These are phyloP conservation scores for Agonopterix arenella DNA, from an alignment of 2,888 invertebrate genomes.

Conservation along the genomic window DNA sequence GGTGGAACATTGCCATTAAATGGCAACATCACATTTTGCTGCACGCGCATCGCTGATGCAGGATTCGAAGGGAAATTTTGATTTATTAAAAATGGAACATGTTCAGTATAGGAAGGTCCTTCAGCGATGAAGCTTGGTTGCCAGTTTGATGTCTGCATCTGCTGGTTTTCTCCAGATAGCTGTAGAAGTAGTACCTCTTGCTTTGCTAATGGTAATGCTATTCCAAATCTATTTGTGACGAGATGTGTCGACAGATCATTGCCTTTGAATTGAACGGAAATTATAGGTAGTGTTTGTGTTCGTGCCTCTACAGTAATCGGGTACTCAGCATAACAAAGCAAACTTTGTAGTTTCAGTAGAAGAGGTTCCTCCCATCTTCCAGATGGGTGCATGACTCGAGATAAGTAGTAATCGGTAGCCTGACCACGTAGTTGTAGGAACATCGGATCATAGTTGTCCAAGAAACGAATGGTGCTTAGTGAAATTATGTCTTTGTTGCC, in stretches of 20 bases:
- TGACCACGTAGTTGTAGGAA: constrained; percentile 72
- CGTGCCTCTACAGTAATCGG: constrained; percentile 49
- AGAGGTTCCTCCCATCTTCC: constrained; percentile 74
- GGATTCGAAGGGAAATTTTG: constrained; percentile 65
- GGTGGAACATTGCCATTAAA: constrained; percentile 47
- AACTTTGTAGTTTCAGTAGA: constrained; percentile 51
- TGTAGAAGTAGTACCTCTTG: constrained; percentile 60
- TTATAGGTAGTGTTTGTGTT: constrained; percentile 52
- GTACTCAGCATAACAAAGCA: constrained; percentile 62
- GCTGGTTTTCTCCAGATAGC: constrained; percentile 35
- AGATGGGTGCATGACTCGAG: constrained; percentile 69
- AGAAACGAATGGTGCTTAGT: constrained; percentile 74
- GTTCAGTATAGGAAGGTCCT: constrained; percentile 48
- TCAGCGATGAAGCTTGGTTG: constrained; percentile 40
- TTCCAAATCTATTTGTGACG: constrained; percentile 58
- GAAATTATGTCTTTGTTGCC: constrained; percentile 80
- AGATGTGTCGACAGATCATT: constrained; percentile 68
- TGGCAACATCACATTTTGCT: constrained; percentile 47
- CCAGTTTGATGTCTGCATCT: constrained; percentile 34
- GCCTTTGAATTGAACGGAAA: constrained; percentile 65
- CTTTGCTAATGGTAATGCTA: constrained; percentile 56
- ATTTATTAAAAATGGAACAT: constrained; percentile 59
- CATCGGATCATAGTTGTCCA: constrained; percentile 70
- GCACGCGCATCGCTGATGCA: constrained; percentile 59
- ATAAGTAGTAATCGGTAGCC: constrained; percentile 78